A percentile compares a stretch with the other conserved stretches of the same genome.
Evolutionary conservation across 2,888 invertebrate species (phyloP).

Genomic region (Macrosiphum euphorbiae): DNA sequence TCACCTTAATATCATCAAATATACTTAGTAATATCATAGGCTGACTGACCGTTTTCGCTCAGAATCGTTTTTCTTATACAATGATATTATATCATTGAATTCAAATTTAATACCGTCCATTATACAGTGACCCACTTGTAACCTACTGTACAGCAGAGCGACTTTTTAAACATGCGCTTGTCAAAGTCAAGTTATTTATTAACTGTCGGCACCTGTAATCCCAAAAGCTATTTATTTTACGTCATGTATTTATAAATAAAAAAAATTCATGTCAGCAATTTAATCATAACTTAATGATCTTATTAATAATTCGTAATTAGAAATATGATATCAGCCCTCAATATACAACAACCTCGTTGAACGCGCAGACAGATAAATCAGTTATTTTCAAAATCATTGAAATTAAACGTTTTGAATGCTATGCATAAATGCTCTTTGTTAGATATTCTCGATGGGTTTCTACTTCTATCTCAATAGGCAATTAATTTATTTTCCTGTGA

Average conservation of each 20-base stretch:
- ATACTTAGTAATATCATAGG: too few relatives aligned
- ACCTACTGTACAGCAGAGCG: too few relatives aligned
- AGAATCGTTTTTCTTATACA: too few relatives aligned
- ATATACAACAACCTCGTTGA: not conserved
- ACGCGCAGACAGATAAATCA: not conserved
- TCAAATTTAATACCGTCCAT: too few relatives aligned
- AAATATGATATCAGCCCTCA: not conserved
- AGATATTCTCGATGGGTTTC: conserved; percentile 18
- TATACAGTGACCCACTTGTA: too few relatives aligned
- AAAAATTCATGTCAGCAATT: not conserved
- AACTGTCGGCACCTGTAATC: not conserved
- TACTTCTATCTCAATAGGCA: conserved; percentile 10
- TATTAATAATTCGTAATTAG: not conserved
- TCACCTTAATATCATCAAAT: too few relatives aligned
- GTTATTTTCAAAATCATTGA: conserved; percentile 1
- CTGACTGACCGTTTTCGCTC: too few relatives aligned
- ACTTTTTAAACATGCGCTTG: not conserved
- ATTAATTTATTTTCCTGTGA: conserved; percentile 34
- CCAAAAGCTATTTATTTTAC: not conserved
- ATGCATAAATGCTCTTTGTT: conserved; percentile 20
- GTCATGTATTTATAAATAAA: not conserved
- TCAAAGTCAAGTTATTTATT: not conserved
- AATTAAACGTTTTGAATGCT: not conserved
- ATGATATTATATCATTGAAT: too few relatives aligned
- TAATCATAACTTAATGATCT: not conserved